Evolutionary conservation across 2,888 invertebrate genomes (phyloP).

Genomic region (Augiades crinisus): DNA sequence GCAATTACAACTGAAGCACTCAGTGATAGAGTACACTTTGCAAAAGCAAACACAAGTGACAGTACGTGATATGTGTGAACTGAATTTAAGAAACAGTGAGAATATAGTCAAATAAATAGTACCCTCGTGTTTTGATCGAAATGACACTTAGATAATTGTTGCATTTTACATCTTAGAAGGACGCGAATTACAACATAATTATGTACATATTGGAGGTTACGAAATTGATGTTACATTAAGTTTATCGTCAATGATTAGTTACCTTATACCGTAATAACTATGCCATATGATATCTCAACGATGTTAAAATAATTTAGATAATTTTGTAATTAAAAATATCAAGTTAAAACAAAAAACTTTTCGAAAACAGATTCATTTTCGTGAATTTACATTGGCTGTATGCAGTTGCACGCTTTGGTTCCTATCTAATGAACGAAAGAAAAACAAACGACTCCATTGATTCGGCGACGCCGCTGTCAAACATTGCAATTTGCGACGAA

Average conservation of each 20-base stretch:
- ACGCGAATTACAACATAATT: no score
- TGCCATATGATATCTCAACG: background rate
- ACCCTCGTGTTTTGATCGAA: no score
- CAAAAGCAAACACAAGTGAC: constrained; percentile 30
- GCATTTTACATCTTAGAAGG: no score
- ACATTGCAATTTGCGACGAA: constrained; percentile 48
- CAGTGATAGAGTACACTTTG: constrained; percentile 17
- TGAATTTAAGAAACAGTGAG: background rate
- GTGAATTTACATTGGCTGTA: no score
- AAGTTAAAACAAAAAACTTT: no score
- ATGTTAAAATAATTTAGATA: background rate
- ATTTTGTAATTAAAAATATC: background rate
- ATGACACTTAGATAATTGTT: no score
- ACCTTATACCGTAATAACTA: background rate
- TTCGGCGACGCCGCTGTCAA: constrained; percentile 39
- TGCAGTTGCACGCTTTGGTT: background rate
- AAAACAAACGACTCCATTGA: constrained; percentile 14
- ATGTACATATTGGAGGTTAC: background rate
- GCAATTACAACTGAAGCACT: constrained; percentile 37
- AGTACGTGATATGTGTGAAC: constrained; percentile 9
- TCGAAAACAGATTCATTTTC: no score
- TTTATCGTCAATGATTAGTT: no score
- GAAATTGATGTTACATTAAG: background rate
- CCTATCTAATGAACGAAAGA: background rate
- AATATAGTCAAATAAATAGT: background rate